A percentile compares a stretch with the other conserved stretches of the same genome.
phyloP scores from a whole-genome alignment of 2,888 invertebrate genomes.

The Litoditis marina region DNA sequence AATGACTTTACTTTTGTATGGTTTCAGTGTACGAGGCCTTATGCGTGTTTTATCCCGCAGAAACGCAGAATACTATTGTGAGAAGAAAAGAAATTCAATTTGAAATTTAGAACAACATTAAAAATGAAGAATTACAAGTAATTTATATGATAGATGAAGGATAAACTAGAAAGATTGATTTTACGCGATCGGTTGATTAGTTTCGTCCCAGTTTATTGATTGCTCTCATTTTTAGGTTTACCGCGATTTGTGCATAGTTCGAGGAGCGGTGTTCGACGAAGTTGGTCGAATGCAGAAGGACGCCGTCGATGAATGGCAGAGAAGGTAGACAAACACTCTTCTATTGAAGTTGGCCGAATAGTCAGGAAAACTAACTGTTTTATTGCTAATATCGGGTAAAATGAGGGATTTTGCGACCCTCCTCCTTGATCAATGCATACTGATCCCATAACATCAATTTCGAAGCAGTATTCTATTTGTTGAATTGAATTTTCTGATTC shows the following conservation, averaged over 20 bases:
- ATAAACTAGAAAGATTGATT: too few relatives aligned
- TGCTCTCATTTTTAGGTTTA: conserved; percentile 18
- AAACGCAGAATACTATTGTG: too few relatives aligned
- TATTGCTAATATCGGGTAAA: background rate
- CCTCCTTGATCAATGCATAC: background rate
- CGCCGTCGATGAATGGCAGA: conserved; percentile 84
- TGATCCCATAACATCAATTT: background rate
- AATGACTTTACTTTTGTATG: too few relatives aligned
- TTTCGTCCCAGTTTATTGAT: conserved; percentile 5
- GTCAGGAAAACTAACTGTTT: too few relatives aligned
- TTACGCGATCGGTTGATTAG: too few relatives aligned
- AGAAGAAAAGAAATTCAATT: too few relatives aligned
- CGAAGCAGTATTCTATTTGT: background rate
- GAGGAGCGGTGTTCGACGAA: conserved; percentile 72
- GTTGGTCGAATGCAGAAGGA: conserved; percentile 81
- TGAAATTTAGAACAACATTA: too few relatives aligned
- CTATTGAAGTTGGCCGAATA: conserved; percentile 64
- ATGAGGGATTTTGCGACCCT: background rate
- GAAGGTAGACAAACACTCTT: conserved; percentile 65
- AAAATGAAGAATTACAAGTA: too few relatives aligned
- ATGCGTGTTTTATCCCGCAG: too few relatives aligned
- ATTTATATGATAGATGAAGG: too few relatives aligned
- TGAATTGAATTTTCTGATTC: background rate
- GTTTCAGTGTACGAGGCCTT: too few relatives aligned
- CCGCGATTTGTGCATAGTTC: conserved; percentile 51